A percentile compares a stretch with the other conserved stretches of the same genome.
Conservation (phyloP, 2,888 invertebrate species). For the Brachylomia viminalis region DNA sequence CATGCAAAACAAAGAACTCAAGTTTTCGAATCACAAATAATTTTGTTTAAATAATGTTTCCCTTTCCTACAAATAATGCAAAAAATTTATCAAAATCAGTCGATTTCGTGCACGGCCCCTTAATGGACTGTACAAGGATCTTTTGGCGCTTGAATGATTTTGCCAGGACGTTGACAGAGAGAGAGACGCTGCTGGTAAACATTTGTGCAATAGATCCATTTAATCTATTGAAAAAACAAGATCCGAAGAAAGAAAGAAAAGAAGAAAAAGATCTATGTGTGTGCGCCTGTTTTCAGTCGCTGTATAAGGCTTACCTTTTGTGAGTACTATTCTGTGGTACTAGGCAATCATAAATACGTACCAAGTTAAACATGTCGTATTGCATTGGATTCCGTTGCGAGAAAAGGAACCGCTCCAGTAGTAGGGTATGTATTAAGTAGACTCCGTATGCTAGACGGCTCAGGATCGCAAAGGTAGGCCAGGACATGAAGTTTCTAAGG, state of each 20-base stretch:
- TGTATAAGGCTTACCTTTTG: neutral
- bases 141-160: neutral
- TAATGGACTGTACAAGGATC: too few species aligned
- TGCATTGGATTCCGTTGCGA: slow-evolving; percentile 54
- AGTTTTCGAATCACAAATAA: too few species aligned
- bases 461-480: slow-evolving; percentile 43
- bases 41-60: too few species aligned
- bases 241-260: too few species aligned
- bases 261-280: neutral
- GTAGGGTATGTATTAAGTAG: slow-evolving; percentile 54
- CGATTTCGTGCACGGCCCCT: too few species aligned
- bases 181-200: too few species aligned
- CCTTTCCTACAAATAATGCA: too few species aligned
- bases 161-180: too few species aligned
- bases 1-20: too few species aligned
- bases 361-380: slow-evolving; percentile 51
- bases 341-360: slow-evolving; percentile 32
- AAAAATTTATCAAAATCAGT: too few species aligned
- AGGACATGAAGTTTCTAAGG: slow-evolving; percentile 48
- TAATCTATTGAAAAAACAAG: neutral
- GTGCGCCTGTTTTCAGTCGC: neutral
- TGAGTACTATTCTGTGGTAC: neutral
- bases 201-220: neutral
- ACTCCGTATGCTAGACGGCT: slow-evolving; percentile 56
- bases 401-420: slow-evolving; percentile 42